Evolutionary conservation across 2,797 vertebrate genomes (phyloP).

Genomic region (Enteromius fasciolatus): DNA sequence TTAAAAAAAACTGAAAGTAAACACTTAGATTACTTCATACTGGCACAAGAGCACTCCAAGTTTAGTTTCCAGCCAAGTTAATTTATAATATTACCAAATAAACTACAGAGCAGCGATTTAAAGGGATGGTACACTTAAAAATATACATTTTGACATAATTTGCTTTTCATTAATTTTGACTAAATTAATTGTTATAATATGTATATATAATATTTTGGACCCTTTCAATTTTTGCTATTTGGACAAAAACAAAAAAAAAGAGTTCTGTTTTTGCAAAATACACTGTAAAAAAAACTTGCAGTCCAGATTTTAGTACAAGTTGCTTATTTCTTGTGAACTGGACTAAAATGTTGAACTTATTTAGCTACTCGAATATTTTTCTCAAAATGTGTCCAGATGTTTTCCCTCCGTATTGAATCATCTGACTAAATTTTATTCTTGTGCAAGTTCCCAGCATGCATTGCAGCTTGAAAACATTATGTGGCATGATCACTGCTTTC

Average conservation of each 20-base stretch:
- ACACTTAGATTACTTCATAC: constrained; percentile 1
- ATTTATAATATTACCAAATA: background rate
- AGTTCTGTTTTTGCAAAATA: background rate
- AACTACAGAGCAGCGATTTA: background rate
- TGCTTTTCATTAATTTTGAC: background rate
- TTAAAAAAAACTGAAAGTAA: constrained; percentile 13
- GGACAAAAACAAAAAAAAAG: background rate
- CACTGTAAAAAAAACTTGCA: background rate
- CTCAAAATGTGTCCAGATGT: background rate
- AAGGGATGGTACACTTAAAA: background rate
- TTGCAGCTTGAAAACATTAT: background rate
- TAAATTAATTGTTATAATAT: background rate
- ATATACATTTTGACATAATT: background rate
- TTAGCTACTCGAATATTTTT: background rate
- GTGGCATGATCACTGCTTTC: background rate
- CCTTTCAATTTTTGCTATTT: background rate
- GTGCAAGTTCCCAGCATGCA: background rate
- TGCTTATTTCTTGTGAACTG: background rate
- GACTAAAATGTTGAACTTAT: background rate
- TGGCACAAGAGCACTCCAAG: constrained; percentile 19
- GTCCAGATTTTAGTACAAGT: background rate
- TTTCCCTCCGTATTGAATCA: background rate
- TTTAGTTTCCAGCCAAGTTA: constrained; percentile 16
- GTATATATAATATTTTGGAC: background rate
- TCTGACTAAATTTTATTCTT: background rate